Evolutionary conservation across 1,140 invertebrate species (phyloP).

Genomic region (Cryptotermes secundus): DNA sequence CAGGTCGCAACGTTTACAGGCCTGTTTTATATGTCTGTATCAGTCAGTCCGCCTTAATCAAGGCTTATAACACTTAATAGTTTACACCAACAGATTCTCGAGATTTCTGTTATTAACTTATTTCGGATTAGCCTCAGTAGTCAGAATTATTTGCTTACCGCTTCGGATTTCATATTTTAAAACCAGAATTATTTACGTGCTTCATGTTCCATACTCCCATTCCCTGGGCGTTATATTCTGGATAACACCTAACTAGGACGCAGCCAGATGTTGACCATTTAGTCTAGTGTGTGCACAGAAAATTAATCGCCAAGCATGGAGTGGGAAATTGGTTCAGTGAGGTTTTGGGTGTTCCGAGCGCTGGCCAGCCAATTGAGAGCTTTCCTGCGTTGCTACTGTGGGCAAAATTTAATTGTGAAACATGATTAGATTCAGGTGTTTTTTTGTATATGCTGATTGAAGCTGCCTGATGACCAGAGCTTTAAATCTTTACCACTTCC

Average conservation of each 20-base stretch:
- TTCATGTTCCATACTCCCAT: not conserved
- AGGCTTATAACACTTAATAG: not conserved
- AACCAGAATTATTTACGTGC: not conserved
- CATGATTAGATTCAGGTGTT: not conserved
- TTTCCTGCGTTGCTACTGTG: not conserved
- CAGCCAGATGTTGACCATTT: not conserved
- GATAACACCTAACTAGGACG: not conserved
- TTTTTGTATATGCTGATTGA: not conserved
- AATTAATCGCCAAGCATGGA: not conserved
- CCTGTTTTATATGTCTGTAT: not conserved
- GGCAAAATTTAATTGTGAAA: not conserved
- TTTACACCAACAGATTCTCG: not conserved
- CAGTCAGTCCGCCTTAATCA: not conserved
- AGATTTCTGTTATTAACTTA: not conserved
- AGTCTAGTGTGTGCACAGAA: not conserved
- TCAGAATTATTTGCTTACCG: not conserved
- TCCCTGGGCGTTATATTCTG: not conserved
- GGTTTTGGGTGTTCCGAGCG: not conserved
- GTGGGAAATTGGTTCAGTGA: not conserved
- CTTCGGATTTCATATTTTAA: not conserved
- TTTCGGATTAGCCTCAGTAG: not conserved
- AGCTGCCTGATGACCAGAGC: not conserved
- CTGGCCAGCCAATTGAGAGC: not conserved
- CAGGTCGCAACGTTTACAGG: not conserved
- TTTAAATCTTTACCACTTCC: not conserved